phyloP scores from a whole-genome alignment of 2,888 invertebrate genomes.

The Margaritifera margaritifera region DNA sequence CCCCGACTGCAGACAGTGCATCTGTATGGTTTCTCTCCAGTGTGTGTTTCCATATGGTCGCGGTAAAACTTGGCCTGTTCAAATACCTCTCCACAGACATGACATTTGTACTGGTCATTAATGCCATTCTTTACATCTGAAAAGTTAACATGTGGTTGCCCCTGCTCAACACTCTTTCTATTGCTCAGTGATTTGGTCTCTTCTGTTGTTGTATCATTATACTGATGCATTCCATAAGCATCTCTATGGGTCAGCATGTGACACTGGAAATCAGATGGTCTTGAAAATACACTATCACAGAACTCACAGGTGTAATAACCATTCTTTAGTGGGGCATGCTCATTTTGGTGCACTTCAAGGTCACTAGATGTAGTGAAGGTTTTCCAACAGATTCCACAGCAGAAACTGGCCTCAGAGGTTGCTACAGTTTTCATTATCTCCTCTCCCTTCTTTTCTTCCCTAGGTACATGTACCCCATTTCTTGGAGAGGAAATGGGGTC shows the following conservation, averaged over 20 bases:
- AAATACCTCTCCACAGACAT: conserved; percentile 13
- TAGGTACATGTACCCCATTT: no score
- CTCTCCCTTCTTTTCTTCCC: no score
- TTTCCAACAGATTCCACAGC: conserved; percentile 11
- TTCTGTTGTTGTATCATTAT: no score
- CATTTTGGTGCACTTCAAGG: conserved; percentile 11
- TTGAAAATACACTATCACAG: conserved; percentile 7
- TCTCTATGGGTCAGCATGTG: conserved; percentile 18
- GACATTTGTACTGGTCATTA: conserved; percentile 4
- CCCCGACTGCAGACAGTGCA: conserved; percentile 17
- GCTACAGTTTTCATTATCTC: no score
- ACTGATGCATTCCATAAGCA: background rate
- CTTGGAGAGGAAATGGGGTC: no score
- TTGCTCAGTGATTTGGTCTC: no score
- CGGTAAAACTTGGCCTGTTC: background rate
- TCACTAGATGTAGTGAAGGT: conserved; percentile 3
- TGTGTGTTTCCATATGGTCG: conserved; percentile 4
- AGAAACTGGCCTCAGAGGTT: background rate
- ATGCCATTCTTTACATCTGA: background rate
- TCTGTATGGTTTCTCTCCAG: conserved; percentile 9
- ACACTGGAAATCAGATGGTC: conserved; percentile 17
- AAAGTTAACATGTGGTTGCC: background rate
- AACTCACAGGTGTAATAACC: conserved; percentile 4
- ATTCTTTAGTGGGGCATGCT: conserved; percentile 8
- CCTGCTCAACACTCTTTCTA: background rate